These are phyloP conservation scores for Amiota minor DNA, from an alignment of 2,888 invertebrate genomes.

Conservation along the genomic window DNA sequence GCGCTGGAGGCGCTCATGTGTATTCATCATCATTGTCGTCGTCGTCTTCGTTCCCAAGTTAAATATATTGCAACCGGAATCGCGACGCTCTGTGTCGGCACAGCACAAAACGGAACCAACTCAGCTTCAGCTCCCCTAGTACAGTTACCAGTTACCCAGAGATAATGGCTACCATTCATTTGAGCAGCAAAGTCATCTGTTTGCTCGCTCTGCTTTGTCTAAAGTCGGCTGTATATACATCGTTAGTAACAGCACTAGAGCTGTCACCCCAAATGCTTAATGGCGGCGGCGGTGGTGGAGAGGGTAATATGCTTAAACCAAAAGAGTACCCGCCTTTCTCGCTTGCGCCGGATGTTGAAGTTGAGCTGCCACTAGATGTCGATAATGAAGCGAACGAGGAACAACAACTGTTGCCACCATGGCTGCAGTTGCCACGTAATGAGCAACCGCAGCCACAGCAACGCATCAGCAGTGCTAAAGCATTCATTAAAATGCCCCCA, in stretches of 20 bases:
- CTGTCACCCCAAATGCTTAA: constrained; percentile 56
- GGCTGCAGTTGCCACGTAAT: constrained; percentile 52
- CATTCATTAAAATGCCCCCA: constrained; percentile 51
- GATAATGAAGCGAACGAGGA: constrained; percentile 43
- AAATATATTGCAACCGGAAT: background rate
- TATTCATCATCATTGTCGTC: too few species aligned
- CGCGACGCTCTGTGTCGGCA: background rate
- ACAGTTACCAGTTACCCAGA: background rate
- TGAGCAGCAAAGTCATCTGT: constrained; percentile 4
- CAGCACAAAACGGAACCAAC: constrained; percentile 23
- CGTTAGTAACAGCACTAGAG: constrained; percentile 56
- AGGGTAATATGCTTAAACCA: constrained; percentile 48
- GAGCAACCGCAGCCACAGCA: constrained; percentile 36
- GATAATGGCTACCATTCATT: constrained; percentile 53
- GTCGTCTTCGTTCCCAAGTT: too few species aligned
- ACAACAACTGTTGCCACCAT: constrained; percentile 47
- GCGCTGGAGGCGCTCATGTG: constrained; percentile 2
- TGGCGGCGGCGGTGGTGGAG: constrained; percentile 39
- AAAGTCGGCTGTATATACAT: constrained; percentile 45
- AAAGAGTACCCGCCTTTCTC: constrained; percentile 55
- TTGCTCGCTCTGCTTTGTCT: constrained; percentile 53
- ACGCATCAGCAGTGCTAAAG: constrained; percentile 42
- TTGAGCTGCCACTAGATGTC: constrained; percentile 57
- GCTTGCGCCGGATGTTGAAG: constrained; percentile 45
- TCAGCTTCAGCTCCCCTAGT: constrained; percentile 26